These are phyloP conservation scores for Rhinolophus sinicus DNA, from an alignment of 2,113 vertebrate species.

Conservation along the genomic window DNA sequence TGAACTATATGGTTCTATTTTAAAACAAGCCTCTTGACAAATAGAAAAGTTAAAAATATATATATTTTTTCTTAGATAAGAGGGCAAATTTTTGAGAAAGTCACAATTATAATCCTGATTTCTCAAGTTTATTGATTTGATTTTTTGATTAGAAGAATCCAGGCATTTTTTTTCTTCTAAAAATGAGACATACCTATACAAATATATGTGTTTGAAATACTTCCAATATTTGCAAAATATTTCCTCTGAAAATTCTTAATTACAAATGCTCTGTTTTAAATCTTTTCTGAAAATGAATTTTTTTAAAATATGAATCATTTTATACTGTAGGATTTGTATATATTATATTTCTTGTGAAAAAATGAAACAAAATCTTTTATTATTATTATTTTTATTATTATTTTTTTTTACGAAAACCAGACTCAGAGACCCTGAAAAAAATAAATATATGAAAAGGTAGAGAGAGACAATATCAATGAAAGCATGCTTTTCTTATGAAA, in stretches of 20 bases:
- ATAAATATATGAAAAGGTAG: constrained; percentile 6
- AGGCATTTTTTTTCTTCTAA: not conserved
- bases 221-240: constrained; percentile 24
- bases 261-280: not conserved
- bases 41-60: not conserved
- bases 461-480: constrained; percentile 61
- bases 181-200: not conserved
- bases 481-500: constrained; percentile 59
- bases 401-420: constrained; percentile 21
- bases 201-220: not conserved
- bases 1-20: not conserved
- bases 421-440: constrained; percentile 12
- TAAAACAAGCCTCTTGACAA: constrained; percentile 1
- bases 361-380: not conserved
- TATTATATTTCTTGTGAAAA: not conserved
- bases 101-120: not conserved
- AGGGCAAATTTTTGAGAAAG: not conserved
- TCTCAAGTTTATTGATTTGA: constrained; percentile 16
- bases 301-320: constrained; percentile 42
- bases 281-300: constrained; percentile 56
- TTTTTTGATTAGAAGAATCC: not conserved
- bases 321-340: not conserved
- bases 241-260: not conserved
- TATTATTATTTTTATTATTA: too few relatives aligned
- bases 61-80: not conserved